Percentiles rank a stretch among this genome's conserved stretches.
Conservation (phyloP, 2,113 vertebrate species). For the Corythoichthys intestinalis region DNA sequence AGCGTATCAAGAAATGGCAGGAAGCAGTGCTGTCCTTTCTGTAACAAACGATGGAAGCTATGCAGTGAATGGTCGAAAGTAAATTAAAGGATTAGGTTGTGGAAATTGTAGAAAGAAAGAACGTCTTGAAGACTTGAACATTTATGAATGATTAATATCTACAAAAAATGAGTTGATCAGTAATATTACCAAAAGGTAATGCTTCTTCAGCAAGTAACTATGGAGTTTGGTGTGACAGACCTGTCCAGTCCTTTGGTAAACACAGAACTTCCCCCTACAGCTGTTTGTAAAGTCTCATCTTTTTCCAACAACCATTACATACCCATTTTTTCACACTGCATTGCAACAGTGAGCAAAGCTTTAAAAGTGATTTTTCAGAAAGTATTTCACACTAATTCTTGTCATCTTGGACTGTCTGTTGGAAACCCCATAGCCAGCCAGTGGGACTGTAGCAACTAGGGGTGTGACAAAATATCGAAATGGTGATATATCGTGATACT, state of each 20-base stretch:
- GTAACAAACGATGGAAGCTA: constrained; percentile 27
- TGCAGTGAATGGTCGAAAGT: constrained; percentile 20
- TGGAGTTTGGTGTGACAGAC: neutral
- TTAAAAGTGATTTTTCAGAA: neutral
- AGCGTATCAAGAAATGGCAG: constrained; percentile 4
- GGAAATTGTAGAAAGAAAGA: constrained; percentile 26
- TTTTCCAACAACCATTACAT: neutral
- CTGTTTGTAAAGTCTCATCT: constrained; percentile 1
- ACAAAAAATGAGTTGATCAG: neutral
- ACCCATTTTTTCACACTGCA: neutral
- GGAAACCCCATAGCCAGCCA: neutral
- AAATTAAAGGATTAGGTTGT: constrained; percentile 50
- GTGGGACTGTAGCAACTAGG: too few relatives aligned
- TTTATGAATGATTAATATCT: neutral
- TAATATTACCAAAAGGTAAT: neutral
- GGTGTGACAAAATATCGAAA: too few relatives aligned
- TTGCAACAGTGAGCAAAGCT: neutral
- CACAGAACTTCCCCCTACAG: neutral
- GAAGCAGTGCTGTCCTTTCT: constrained; percentile 1
- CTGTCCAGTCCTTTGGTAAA: constrained; percentile 14
- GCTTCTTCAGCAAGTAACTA: neutral
- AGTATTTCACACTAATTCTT: neutral
- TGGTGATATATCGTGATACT: too few relatives aligned
- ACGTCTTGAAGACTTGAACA: constrained; percentile 2
- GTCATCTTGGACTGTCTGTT: neutral